phyloP scores from a whole-genome alignment of 2,113 vertebrate genomes.

The Mobula birostris region DNA sequence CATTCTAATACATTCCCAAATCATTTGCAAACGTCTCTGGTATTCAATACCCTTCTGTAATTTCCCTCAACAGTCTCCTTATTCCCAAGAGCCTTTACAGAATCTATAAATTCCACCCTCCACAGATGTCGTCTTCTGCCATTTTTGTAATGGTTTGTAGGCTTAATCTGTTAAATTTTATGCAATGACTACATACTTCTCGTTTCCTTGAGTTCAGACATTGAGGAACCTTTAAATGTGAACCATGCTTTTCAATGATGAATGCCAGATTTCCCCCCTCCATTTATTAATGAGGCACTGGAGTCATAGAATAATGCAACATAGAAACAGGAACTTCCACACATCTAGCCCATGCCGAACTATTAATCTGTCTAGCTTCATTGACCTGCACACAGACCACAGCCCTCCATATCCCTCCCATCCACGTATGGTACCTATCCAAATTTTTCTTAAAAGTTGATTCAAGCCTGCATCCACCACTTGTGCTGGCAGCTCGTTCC shows the following conservation, averaged over 20 bases:
- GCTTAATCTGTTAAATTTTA: conserved; percentile 4
- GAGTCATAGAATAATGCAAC: too few relatives aligned
- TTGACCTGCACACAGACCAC: too few relatives aligned
- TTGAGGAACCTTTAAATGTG: background rate
- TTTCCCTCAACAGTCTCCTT: background rate
- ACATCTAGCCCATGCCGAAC: too few relatives aligned
- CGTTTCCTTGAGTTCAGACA: background rate
- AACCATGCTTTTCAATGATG: background rate
- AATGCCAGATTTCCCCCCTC: background rate
- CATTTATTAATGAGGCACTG: background rate
- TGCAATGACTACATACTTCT: background rate
- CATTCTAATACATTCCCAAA: background rate
- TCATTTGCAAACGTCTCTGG: background rate
- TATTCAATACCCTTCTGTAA: background rate
- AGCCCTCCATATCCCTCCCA: too few relatives aligned
- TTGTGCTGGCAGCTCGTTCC: too few relatives aligned
- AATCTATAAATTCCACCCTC: background rate
- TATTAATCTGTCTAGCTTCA: too few relatives aligned
- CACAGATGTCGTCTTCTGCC: background rate
- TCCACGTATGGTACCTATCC: too few relatives aligned
- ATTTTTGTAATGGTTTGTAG: background rate
- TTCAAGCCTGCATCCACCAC: too few relatives aligned
- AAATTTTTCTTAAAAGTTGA: too few relatives aligned
- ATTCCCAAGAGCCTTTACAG: background rate
- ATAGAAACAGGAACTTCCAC: too few relatives aligned